These are phyloP conservation scores for Apodemia hepburni DNA, from an alignment of 2,888 invertebrate genomes.

Conservation along the genomic window DNA sequence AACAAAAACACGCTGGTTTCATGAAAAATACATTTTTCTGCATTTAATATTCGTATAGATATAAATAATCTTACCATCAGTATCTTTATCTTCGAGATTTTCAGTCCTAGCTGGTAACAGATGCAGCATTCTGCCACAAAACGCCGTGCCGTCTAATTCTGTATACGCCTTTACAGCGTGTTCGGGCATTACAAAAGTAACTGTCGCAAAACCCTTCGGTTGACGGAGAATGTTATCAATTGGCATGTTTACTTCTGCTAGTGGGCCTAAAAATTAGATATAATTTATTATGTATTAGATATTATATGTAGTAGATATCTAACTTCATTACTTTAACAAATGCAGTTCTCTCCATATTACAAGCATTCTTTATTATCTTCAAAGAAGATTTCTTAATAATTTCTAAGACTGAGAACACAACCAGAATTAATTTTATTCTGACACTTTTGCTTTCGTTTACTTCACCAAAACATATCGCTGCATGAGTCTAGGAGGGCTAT, in stretches of 20 bases:
- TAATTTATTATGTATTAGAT: constrained; percentile 24
- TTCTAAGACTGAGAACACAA: no score
- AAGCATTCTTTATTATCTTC: no score
- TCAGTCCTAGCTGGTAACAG: constrained; percentile 92
- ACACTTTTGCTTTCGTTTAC: no score
- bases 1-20: no score
- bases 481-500: no score
- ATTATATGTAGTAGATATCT: no score
- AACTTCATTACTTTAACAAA: no score
- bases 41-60: neutral
- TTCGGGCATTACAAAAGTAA: constrained; percentile 96
- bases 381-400: no score
- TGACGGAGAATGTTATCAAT: constrained; percentile 90
- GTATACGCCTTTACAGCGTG: constrained; percentile 94
- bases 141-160: constrained; percentile 93
- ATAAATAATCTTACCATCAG: constrained; percentile 49
- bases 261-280: constrained; percentile 80
- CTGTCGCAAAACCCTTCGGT: constrained; percentile 95
- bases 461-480: no score
- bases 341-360: no score
- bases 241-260: constrained; percentile 94
- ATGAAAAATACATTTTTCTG: no score
- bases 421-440: no score
- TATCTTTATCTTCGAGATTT: constrained; percentile 61
- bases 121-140: constrained; percentile 96